Percentiles rank a stretch among this genome's conserved stretches.
phyloP scores from a whole-genome alignment of 2,113 vertebrate genomes.

The Menidia beryllina region DNA sequence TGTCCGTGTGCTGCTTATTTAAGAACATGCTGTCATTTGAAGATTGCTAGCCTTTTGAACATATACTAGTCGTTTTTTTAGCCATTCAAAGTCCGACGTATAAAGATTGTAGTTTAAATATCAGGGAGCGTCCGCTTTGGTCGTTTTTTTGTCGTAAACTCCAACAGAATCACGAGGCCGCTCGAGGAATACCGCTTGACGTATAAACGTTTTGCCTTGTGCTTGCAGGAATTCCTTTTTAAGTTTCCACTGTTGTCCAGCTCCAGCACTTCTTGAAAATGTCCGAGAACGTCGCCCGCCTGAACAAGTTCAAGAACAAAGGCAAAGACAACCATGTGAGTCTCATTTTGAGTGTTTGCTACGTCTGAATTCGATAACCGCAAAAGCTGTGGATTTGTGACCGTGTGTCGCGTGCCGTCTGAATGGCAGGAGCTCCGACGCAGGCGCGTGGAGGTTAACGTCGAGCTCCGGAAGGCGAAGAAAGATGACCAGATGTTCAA shows the following conservation, averaged over 20 bases:
- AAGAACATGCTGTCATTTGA: rapidly evolving
- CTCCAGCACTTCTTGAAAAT: conserved; percentile 70
- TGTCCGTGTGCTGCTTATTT: rapidly evolving
- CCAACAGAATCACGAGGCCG: conserved; percentile 33
- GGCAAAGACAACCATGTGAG: conserved; percentile 87
- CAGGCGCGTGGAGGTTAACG: conserved; percentile 92
- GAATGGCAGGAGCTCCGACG: conserved; percentile 90
- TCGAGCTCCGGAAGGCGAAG: conserved; percentile 95
- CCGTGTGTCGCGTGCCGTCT: not conserved
- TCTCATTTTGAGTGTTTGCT: not conserved
- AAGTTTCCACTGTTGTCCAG: not conserved
- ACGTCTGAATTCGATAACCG: not conserved
- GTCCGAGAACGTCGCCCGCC: conserved; percentile 86
- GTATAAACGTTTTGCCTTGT: not conserved
- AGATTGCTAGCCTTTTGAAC: too few relatives aligned
- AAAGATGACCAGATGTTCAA: conserved; percentile 98
- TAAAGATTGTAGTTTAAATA: not conserved
- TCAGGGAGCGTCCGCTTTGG: not conserved
- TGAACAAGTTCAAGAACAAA: conserved; percentile 97
- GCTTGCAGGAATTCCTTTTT: conserved; percentile 23
- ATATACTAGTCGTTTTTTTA: too few relatives aligned
- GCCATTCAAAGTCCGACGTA: too few relatives aligned
- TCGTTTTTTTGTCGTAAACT: not conserved
- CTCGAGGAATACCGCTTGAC: not conserved
- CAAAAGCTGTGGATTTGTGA: not conserved